These are phyloP conservation scores for Mirza zaza DNA, from an alignment of 2,113 vertebrate genomes.

Conservation along the genomic window DNA sequence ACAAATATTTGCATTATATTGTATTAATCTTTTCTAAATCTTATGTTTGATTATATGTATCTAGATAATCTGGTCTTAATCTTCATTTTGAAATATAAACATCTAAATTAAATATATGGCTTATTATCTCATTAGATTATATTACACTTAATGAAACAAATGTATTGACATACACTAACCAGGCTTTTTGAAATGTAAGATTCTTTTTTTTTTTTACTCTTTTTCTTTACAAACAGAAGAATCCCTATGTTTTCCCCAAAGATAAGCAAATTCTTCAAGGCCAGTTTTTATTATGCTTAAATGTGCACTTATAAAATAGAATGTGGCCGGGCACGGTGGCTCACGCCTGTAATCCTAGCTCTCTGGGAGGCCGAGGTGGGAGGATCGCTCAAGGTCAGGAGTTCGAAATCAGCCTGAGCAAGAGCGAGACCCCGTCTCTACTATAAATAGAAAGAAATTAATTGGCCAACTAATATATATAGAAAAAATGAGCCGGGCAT, in stretches of 20 bases:
- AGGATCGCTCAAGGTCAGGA: too few relatives aligned
- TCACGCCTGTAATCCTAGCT: too few relatives aligned
- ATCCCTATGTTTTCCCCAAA: neutral
- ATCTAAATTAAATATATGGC: neutral
- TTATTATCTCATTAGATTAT: neutral
- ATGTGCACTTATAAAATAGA: neutral
- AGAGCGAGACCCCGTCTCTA: neutral
- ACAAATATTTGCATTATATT: neutral
- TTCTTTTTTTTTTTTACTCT: neutral
- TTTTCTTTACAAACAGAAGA: neutral
- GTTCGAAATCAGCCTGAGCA: too few relatives aligned
- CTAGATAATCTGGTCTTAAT: neutral
- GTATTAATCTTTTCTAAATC: constrained; percentile 11
- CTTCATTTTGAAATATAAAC: neutral
- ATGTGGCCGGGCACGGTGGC: neutral
- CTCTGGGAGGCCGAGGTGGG: too few relatives aligned
- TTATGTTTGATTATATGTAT: neutral
- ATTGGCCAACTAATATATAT: too few relatives aligned
- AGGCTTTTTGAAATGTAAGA: neutral
- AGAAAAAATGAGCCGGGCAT: too few relatives aligned
- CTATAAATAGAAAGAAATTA: too few relatives aligned
- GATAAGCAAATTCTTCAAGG: neutral
- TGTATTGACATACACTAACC: neutral
- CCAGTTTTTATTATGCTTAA: neutral
- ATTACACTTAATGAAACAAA: constrained; percentile 24